Evolutionary conservation across 2,888 invertebrate species (phyloP), one percentile per base, ranked within the genome.

Genomic region (Drosophila mulleri): DNA sequence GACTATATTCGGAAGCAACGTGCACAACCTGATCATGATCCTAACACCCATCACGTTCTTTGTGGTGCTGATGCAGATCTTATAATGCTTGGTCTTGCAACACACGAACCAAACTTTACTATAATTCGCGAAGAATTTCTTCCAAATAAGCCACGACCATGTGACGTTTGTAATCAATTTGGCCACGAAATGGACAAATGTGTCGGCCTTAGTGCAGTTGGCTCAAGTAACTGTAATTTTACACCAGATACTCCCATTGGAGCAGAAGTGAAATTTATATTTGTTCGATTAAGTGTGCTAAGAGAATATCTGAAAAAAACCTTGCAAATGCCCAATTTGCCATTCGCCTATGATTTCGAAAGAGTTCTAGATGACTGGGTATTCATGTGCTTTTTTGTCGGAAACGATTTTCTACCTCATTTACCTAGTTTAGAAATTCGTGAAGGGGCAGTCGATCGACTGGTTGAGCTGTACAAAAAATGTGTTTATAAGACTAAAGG

Each of bases 51-150:
- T 81, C 99, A 99, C 93, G 98, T 98, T 82, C 94, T 99, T 29
- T 99, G 99, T 93, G 99, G 99, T 50, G 99, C 99, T 0, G 99
- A 99, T 93, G 98, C 98, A 3, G 99, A 99, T 94, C 95, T 99
- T 64, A 99, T 99, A 89, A 99, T 99, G 99, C 94, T 99, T 92
- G 99, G 99, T 11, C 94, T 99, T 72, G 99, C 99, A 0, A 99
- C 99, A 0, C 99, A 99, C 92, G 99, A 99, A 93, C 98, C 98
- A 0, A 97, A 99, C 94, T 99, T 99, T 93, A 99, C 99, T 18
- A 99, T 99, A 87, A 98, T 99, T 90, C 94, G 98, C 32, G 99
- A 99, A 93, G 99, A 99, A 94, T 99, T 99, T 93, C 97, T 98
- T 89, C 99, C 99, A 0, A 99, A 99, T 92, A 96, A 98, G 92